A percentile compares a stretch with the other conserved stretches of the same genome.
Evolutionary conservation across 1,140 invertebrate genomes (phyloP).

Genomic region (Aphelinus atriplicis): DNA sequence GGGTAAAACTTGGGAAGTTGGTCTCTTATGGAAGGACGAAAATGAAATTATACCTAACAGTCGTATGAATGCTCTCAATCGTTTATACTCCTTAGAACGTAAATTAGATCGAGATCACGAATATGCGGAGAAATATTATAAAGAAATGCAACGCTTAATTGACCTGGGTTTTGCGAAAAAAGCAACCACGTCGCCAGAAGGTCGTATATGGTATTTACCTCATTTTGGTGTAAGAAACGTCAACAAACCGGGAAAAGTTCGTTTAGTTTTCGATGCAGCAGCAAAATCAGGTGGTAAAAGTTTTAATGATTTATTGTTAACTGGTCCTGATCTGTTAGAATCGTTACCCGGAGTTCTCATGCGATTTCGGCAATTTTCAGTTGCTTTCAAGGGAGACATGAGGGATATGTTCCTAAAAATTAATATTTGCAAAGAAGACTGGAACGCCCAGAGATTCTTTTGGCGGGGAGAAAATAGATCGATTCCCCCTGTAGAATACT

Average conservation of each 20-base stretch:
- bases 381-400: background rate
- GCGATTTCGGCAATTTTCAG: background rate
- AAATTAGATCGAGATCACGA: background rate
- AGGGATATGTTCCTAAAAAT: conserved; percentile 1
- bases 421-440: background rate
- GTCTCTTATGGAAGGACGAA: background rate
- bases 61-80: background rate
- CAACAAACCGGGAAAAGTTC: no score
- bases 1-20: background rate
- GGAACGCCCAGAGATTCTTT: conserved; percentile 1
- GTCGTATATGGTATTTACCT: background rate
- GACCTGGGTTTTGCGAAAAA: conserved; percentile 1
- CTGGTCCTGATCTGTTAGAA: conserved; percentile 2
- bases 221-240: no score
- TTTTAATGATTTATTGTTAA: background rate
- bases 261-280: no score
- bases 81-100: background rate
- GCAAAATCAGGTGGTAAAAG: background rate
- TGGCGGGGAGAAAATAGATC: conserved; percentile 11
- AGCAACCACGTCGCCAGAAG: background rate
- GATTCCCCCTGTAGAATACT: background rate
- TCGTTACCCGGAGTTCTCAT: background rate
- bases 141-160: conserved; percentile 10
- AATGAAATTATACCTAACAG: background rate
- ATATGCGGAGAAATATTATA: background rate